A percentile compares a stretch with the other conserved stretches of the same genome.
Evolutionary conservation across 2,797 vertebrate genomes (phyloP).

Genomic region (Epinephelus malabaricus): DNA sequence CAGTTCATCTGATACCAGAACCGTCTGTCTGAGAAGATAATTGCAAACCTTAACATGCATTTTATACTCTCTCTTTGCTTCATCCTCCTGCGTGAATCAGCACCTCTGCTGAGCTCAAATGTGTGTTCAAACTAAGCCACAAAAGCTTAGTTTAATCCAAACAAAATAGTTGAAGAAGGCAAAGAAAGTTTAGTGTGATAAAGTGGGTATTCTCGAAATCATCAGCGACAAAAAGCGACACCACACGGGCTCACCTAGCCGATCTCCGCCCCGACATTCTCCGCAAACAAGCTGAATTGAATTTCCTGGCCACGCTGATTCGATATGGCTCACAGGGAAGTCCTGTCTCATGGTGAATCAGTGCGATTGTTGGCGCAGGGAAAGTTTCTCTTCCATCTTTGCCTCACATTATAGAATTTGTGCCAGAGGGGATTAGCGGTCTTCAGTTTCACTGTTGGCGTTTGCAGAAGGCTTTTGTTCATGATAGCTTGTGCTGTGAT

Average conservation of each 20-base stretch:
- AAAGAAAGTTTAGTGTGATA: not conserved
- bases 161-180: not conserved
- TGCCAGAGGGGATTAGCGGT: conserved; percentile 37
- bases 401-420: conserved; percentile 20
- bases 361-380: conserved; percentile 27
- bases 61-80: conserved; percentile 12
- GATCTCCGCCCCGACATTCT: conserved; percentile 6
- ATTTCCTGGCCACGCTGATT: conserved; percentile 62
- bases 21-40: conserved; percentile 4
- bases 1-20: not conserved
- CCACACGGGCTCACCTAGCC: not conserved
- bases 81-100: not conserved
- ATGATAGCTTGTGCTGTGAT: not conserved
- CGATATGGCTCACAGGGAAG: conserved; percentile 43
- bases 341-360: conserved; percentile 29
- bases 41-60: not conserved
- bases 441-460: conserved; percentile 3
- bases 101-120: not conserved
- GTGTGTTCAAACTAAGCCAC: not conserved
- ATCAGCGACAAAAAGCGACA: not conserved
- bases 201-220: not conserved
- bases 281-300: conserved; percentile 49
- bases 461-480: conserved; percentile 35
- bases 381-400: conserved; percentile 46
- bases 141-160: too few species aligned